phyloP scores from a whole-genome alignment of 2,888 invertebrate species.

The Meloe dianella region DNA sequence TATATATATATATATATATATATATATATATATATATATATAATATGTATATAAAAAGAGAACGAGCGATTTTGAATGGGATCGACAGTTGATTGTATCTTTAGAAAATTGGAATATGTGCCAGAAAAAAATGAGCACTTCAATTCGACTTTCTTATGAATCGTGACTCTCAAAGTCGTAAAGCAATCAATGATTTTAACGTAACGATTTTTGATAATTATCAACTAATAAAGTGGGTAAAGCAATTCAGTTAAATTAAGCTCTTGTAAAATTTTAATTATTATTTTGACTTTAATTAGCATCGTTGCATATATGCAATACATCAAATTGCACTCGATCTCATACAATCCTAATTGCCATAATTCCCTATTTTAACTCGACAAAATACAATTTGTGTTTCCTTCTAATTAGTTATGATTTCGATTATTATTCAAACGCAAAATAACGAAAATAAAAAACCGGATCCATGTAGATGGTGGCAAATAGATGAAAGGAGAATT shows the following conservation, averaged over 20 bases:
- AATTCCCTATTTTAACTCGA: constrained; percentile 40
- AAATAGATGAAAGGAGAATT: constrained; percentile 16
- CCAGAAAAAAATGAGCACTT: too few species aligned
- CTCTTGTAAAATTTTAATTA: constrained; percentile 40
- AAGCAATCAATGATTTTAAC: too few species aligned
- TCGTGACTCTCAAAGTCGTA: background rate
- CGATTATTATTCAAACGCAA: background rate
- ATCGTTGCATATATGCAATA: constrained; percentile 37
- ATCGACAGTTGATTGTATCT: constrained; percentile 8
- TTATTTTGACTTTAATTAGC: constrained; percentile 46
- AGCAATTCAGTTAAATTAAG: constrained; percentile 20
- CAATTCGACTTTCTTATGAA: too few species aligned
- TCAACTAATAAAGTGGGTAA: too few species aligned
- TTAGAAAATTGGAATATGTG: constrained; percentile 5
- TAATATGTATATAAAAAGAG: too few species aligned
- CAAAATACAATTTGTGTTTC: constrained; percentile 41
- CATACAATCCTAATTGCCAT: constrained; percentile 44
- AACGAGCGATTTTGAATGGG: background rate
- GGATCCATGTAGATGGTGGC: background rate
- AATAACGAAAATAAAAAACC: too few species aligned
- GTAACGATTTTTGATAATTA: too few species aligned
- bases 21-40: too few species aligned
- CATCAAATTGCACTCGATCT: constrained; percentile 37
- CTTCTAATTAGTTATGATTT: background rate
- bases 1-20: background rate